phyloP scores from a whole-genome alignment of 2,113 vertebrate species.

The Hiodon alosoides region DNA sequence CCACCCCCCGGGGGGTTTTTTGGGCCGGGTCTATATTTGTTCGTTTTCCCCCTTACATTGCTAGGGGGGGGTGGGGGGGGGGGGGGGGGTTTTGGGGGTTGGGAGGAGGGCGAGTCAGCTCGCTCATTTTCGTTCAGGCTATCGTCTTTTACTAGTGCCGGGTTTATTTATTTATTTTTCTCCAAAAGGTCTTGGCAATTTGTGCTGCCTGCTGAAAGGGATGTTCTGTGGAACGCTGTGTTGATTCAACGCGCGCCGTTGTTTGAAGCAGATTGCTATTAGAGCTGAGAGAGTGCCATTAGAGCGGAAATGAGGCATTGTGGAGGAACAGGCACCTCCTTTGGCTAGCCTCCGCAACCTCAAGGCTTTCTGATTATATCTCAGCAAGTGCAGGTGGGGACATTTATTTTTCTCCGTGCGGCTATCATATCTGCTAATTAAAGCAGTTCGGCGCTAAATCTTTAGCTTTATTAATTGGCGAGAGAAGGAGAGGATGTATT shows the following conservation, averaged over 20 bases:
- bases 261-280: conserved; percentile 57
- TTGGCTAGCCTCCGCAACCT: conserved; percentile 43
- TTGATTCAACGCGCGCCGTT: conserved; percentile 45
- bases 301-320: conserved; percentile 58
- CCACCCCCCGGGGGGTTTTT: too few relatives aligned
- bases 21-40: too few relatives aligned
- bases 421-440: conserved; percentile 54
- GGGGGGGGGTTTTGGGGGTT: neutral
- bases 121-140: conserved; percentile 32
- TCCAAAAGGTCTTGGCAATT: conserved; percentile 15
- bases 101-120: conserved; percentile 20
- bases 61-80: neutral
- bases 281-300: conserved; percentile 47
- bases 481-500: conserved; percentile 33
- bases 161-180: neutral
- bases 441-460: conserved; percentile 48
- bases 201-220: conserved; percentile 25
- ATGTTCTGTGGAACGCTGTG: conserved; percentile 24
- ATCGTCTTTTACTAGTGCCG: conserved; percentile 23
- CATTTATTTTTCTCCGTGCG: conserved; percentile 40
- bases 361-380: conserved; percentile 58
- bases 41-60: too few relatives aligned
- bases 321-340: conserved; percentile 57
- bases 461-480: conserved; percentile 45
- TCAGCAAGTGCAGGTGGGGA: conserved; percentile 51